Evolutionary conservation across 1,140 invertebrate genomes (phyloP).

Genomic region (Drosophila carrolli): DNA sequence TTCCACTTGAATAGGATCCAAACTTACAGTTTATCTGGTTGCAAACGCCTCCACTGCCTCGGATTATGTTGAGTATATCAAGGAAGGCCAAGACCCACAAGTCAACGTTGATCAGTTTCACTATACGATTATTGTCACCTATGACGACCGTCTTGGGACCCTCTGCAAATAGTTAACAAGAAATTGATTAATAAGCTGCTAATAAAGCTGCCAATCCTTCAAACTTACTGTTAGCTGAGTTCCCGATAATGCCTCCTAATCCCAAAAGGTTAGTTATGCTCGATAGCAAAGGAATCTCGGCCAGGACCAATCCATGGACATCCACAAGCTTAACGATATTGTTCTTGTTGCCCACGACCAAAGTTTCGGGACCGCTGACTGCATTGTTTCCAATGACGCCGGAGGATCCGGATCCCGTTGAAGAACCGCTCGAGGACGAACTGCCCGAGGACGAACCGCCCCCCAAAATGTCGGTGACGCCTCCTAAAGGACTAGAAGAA

Average conservation of each 20-base stretch:
- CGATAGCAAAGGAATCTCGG: conserved; percentile 8
- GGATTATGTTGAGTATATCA: conserved; percentile 29
- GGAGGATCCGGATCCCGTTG: no score
- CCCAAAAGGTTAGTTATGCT: background rate
- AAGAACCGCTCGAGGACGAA: background rate
- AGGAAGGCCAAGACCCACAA: conserved; percentile 23
- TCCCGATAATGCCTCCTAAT: conserved; percentile 18
- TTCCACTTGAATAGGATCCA: background rate
- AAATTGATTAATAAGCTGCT: background rate
- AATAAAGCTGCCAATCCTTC: no score
- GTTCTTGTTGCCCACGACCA: background rate
- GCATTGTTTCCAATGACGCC: conserved; percentile 4
- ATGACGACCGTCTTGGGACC: conserved; percentile 50
- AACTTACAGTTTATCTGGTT: conserved; percentile 35
- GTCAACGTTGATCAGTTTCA: conserved; percentile 36
- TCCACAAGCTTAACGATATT: conserved; percentile 7
- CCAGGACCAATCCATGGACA: conserved; percentile 9
- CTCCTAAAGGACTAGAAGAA: background rate
- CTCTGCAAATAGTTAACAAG: conserved; percentile 13
- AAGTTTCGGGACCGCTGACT: background rate
- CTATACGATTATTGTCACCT: conserved; percentile 47
- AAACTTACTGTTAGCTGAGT: conserved; percentile 40
- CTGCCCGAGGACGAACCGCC: background rate
- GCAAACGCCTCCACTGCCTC: conserved; percentile 41
- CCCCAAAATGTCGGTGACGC: background rate